Conservation (phyloP, 1,140 invertebrate species). For the Ectropis grisescens region DNA sequence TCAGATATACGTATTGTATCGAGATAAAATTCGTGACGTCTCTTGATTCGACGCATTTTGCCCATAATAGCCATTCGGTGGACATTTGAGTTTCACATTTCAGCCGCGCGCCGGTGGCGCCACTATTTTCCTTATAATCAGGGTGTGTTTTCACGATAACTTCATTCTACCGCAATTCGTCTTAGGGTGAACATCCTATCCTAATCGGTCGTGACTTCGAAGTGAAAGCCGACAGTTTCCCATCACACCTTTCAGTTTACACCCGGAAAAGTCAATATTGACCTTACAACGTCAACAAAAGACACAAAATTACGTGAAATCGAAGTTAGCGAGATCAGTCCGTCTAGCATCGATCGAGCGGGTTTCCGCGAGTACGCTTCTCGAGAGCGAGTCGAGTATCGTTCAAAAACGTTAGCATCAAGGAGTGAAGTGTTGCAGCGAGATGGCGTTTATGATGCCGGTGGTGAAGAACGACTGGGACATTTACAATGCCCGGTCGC, state of each 20-base stretch:
- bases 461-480: conserved; percentile 94
- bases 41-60: too few species aligned
- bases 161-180: conserved; percentile 63
- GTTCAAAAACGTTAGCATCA: conserved; percentile 58
- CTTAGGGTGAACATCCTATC: conserved; percentile 57
- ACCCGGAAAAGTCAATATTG: conserved; percentile 10
- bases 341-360: conserved; percentile 35
- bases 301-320: too few species aligned
- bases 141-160: conserved; percentile 64
- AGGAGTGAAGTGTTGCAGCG: conserved; percentile 52
- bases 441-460: conserved; percentile 95
- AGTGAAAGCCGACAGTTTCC: conserved; percentile 46
- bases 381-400: too few species aligned
- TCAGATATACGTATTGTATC: too few species aligned
- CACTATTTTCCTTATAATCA: conserved; percentile 67
- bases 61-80: too few species aligned
- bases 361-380: conserved; percentile 21
- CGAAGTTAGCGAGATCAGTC: too few species aligned
- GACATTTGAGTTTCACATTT: conserved; percentile 16
- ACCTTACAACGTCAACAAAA: not conserved
- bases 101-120: conserved; percentile 50
- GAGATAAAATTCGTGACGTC: too few species aligned
- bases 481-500: conserved; percentile 86
- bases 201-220: conserved; percentile 52
- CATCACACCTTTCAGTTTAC: conserved; percentile 8